Percentiles rank a stretch among this genome's conserved stretches.
Conservation (phyloP, 2,888 invertebrate genomes). For the Apamea sordens region DNA sequence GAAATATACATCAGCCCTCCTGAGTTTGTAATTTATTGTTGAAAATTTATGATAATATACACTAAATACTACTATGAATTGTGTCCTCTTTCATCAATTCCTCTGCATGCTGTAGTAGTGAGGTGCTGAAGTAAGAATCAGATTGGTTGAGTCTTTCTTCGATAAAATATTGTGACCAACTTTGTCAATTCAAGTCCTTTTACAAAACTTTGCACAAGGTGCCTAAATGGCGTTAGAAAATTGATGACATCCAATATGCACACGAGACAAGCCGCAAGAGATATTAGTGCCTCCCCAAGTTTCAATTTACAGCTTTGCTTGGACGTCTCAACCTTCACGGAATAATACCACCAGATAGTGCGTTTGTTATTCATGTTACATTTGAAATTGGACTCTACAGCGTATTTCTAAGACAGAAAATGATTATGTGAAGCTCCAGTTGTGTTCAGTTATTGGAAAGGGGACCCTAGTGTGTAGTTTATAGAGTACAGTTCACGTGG, state of each 20-base stretch:
- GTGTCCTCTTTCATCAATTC: background rate
- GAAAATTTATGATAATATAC: background rate
- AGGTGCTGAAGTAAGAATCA: no score
- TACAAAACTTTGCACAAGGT: constrained; percentile 20
- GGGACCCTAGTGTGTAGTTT: constrained; percentile 67
- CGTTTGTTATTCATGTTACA: constrained; percentile 78
- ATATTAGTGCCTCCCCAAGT: constrained; percentile 83
- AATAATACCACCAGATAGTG: constrained; percentile 79
- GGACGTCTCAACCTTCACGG: constrained; percentile 85
- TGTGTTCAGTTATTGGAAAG: constrained; percentile 67
- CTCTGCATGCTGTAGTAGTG: background rate
- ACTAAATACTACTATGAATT: background rate
- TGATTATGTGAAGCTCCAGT: constrained; percentile 64
- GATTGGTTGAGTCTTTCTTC: background rate
- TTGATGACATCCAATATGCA: constrained; percentile 70
- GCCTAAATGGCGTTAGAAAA: constrained; percentile 49
- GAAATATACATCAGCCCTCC: constrained; percentile 7
- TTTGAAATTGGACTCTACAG: constrained; percentile 77
- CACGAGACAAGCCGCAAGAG: constrained; percentile 69
- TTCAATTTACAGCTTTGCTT: constrained; percentile 87
- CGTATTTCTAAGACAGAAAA: constrained; percentile 73
- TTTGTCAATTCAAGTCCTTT: background rate
- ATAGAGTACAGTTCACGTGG: constrained; percentile 73
- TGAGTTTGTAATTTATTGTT: background rate
- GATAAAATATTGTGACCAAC: background rate